Conservation (phyloP, 2,797 vertebrate genomes). For the Peromyscus aztecus region DNA sequence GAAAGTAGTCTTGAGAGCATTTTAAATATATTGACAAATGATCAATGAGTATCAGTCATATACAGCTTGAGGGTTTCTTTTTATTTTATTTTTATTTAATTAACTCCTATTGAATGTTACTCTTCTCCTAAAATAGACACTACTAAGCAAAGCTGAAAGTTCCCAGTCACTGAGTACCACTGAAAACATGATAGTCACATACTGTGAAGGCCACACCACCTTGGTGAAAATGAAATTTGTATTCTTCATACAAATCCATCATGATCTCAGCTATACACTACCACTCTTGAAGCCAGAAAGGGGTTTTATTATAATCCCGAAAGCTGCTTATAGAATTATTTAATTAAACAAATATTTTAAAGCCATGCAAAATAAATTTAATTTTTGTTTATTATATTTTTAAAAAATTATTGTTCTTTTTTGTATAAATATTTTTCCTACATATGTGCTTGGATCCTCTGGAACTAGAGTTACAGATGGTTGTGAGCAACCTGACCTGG, state of each 20-base stretch:
- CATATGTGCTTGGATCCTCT: neutral
- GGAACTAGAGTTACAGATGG: neutral
- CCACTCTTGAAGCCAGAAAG: neutral
- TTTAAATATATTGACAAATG: slow-evolving; percentile 85
- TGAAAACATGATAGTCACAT: slow-evolving; percentile 81
- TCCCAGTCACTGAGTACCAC: slow-evolving; percentile 81
- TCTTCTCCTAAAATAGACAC: slow-evolving; percentile 82
- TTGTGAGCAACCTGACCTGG: neutral
- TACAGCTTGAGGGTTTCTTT: slow-evolving; percentile 51
- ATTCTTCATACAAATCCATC: slow-evolving; percentile 27
- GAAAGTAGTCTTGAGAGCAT: slow-evolving; percentile 76
- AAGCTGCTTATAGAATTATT: neutral
- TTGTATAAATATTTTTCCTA: neutral
- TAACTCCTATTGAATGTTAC: slow-evolving; percentile 80
- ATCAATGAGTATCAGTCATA: slow-evolving; percentile 84
- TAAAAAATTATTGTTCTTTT: neutral
- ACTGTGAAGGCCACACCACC: slow-evolving; percentile 76
- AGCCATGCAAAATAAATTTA: neutral
- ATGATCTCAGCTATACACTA: neutral
- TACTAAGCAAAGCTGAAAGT: slow-evolving; percentile 76
- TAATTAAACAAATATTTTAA: slow-evolving; percentile 18
- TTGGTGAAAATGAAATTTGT: slow-evolving; percentile 71
- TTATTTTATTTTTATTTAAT: slow-evolving; percentile 59
- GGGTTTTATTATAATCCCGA: slow-evolving; percentile 12
- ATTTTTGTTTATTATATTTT: neutral